A percentile compares a stretch with the other conserved stretches of the same genome.
Evolutionary conservation across 23 tunicate genomes (phyloP).

Genomic region (Trididemnum clinides): DNA sequence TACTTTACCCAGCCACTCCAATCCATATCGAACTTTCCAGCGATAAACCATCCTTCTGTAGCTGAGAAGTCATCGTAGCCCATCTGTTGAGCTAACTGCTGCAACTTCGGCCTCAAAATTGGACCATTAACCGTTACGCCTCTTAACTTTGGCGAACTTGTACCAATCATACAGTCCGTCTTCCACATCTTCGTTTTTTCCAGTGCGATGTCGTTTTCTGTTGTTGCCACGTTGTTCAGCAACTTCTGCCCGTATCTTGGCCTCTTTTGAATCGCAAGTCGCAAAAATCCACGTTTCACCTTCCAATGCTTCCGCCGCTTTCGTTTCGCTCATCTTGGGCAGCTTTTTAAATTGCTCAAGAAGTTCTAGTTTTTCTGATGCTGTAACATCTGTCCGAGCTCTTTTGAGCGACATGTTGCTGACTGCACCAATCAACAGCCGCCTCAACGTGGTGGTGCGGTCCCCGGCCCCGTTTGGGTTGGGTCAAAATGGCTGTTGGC

Average conservation of each 20-base stretch:
- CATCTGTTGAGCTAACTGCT: conserved; percentile 38
- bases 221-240: conserved; percentile 45
- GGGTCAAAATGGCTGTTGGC: too few relatives aligned
- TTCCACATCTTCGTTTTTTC: conserved; percentile 44
- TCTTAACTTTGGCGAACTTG: conserved; percentile 38
- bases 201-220: conserved; percentile 35
- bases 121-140: conserved; percentile 39
- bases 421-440: too few relatives aligned
- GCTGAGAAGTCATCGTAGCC: conserved; percentile 30
- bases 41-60: conserved; percentile 46
- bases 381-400: conserved; percentile 45
- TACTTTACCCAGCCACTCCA: conserved; percentile 32
- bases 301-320: conserved; percentile 41
- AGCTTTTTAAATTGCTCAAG: conserved; percentile 44
- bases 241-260: conserved; percentile 51
- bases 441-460: too few relatives aligned
- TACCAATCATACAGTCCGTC: conserved; percentile 45
- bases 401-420: conserved; percentile 38
- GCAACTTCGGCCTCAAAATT: conserved; percentile 37
- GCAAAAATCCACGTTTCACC: conserved; percentile 19
- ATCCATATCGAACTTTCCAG: conserved; percentile 27
- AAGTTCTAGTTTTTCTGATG: conserved; percentile 34
- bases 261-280: conserved; percentile 21
- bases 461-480: too few relatives aligned
- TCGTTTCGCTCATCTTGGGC: conserved; percentile 50